phyloP scores from a whole-genome alignment of 2,797 vertebrate species.

The Kryptolebias ocellatus region DNA sequence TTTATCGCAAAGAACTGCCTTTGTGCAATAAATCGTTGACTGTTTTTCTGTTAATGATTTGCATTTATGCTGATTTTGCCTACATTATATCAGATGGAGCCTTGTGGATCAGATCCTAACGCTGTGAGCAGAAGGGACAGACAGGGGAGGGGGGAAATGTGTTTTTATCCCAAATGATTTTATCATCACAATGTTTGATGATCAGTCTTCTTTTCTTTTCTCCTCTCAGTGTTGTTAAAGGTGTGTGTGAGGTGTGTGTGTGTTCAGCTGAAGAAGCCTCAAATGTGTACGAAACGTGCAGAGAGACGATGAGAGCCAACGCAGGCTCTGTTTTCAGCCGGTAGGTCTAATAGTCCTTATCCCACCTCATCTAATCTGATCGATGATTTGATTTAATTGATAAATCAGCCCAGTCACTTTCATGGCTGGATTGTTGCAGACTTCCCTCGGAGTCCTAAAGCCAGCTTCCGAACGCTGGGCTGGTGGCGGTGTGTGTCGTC shows the following conservation, averaged over 20 bases:
- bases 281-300: slow-evolving; percentile 74
- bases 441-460: neutral
- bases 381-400: too few species aligned
- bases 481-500: slow-evolving; percentile 3
- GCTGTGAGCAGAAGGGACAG: too few species aligned
- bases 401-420: neutral
- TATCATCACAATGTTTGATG: too few species aligned
- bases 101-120: too few species aligned
- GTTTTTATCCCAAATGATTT: too few species aligned
- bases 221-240: slow-evolving; percentile 79
- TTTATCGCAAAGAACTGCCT: too few species aligned
- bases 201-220: neutral
- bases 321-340: slow-evolving; percentile 31
- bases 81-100: too few species aligned
- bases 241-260: slow-evolving; percentile 78
- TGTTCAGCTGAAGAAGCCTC: slow-evolving; percentile 75
- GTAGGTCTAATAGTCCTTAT: slow-evolving; percentile 35
- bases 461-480: neutral
- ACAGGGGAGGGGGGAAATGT: too few species aligned
- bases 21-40: too few species aligned
- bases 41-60: too few species aligned
- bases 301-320: slow-evolving; percentile 47
- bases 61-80: too few species aligned
- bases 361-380: slow-evolving; percentile 19
- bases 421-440: slow-evolving; percentile 2